These are phyloP conservation scores for Xestia xanthographa DNA, from an alignment of 2,888 invertebrate genomes.

Conservation along the genomic window DNA sequence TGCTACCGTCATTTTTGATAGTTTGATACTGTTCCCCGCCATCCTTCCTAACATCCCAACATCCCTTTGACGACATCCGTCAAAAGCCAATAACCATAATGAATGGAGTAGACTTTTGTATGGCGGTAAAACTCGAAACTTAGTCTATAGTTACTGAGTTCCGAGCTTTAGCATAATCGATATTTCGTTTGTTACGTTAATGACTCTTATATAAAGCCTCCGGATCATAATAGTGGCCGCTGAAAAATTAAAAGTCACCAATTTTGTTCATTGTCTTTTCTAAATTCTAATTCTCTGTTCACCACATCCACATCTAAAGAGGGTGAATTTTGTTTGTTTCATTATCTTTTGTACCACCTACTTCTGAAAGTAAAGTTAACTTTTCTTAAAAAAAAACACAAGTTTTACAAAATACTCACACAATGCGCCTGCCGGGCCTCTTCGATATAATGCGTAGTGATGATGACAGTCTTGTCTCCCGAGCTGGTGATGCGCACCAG, in stretches of 20 bases:
- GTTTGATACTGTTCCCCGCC: not conserved
- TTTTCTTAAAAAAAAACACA: not conserved
- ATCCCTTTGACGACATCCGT: not conserved
- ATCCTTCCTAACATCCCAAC: not conserved
- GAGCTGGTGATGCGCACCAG: slow-evolving; percentile 97
- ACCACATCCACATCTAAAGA: not conserved
- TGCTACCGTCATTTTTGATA: not conserved
- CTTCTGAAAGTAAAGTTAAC: not conserved
- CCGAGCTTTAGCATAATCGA: not conserved
- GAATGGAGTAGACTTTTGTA: not conserved
- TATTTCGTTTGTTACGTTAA: not conserved
- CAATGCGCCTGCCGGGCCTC: slow-evolving; percentile 97
- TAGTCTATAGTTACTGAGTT: no score
- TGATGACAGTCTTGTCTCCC: slow-evolving; percentile 97
- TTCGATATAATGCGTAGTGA: slow-evolving; percentile 96
- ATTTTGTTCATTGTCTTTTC: not conserved
- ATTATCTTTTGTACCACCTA: not conserved
- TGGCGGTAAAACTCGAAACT: not conserved
- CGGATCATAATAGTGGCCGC: not conserved
- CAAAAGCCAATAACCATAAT: not conserved
- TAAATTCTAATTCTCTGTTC: not conserved
- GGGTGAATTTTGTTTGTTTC: not conserved
- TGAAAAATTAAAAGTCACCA: not conserved
- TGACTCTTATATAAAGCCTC: not conserved
- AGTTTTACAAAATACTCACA: slow-evolving; percentile 88